Conservation (phyloP, 2,113 vertebrate species). For the Hepsetus odoe region DNA sequence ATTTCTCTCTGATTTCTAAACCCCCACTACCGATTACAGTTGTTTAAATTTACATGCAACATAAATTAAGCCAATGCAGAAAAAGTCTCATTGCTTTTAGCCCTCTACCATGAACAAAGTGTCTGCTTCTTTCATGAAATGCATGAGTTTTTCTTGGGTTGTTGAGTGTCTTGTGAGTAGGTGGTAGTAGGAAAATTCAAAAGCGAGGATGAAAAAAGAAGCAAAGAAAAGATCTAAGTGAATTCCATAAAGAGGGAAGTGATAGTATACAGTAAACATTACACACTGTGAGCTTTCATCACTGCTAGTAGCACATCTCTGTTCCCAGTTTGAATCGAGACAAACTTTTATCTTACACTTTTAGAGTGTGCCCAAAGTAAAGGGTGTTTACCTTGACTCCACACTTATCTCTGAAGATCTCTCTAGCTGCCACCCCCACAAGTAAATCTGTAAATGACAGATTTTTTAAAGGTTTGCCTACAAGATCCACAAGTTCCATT, state of each 20-base stretch:
- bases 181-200: neutral
- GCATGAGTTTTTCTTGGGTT: neutral
- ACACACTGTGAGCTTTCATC: neutral
- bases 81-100: too few species aligned
- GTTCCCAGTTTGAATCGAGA: neutral
- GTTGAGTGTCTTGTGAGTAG: neutral
- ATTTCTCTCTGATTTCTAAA: too few species aligned
- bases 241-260: neutral
- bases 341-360: neutral
- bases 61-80: too few species aligned
- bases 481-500: neutral
- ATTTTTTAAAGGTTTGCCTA: neutral
- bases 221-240: neutral
- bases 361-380: neutral
- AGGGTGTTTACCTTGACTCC: neutral
- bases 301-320: neutral
- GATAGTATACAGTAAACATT: neutral
- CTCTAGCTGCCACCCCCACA: neutral
- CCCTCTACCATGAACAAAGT: neutral
- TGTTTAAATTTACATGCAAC: too few species aligned
- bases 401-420: neutral
- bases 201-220: neutral
- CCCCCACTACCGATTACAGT: too few species aligned
- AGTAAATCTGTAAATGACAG: neutral
- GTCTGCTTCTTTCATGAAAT: neutral